Evolutionary conservation across 1,140 invertebrate species (phyloP).

Genomic region (Anthonomus grandis): DNA sequence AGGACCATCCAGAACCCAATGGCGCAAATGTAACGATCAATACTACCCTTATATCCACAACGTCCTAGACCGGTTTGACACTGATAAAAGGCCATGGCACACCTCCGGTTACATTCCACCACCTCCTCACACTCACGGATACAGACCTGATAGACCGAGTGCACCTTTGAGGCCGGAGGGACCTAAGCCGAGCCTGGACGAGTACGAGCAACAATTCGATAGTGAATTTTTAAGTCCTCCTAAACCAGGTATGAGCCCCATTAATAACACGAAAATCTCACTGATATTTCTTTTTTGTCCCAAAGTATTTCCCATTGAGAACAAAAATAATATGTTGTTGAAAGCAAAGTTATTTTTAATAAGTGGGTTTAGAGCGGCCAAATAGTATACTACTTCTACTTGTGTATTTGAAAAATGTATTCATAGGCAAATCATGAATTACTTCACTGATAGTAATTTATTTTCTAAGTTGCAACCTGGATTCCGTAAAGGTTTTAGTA

Average conservation of each 20-base stretch:
- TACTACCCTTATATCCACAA: slow-evolving; percentile 60
- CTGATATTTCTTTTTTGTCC: neutral
- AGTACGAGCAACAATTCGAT: slow-evolving; percentile 48
- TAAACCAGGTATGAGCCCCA: slow-evolving; percentile 45
- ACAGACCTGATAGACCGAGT: slow-evolving; percentile 38
- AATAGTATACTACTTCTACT: too few relatives aligned
- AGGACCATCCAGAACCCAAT: slow-evolving; percentile 67
- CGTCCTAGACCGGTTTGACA: slow-evolving; percentile 27
- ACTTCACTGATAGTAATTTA: too few relatives aligned
- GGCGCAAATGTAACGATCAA: slow-evolving; percentile 77
- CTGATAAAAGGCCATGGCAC: slow-evolving; percentile 13
- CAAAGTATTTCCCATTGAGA: too few relatives aligned
- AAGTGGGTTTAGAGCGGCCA: too few relatives aligned
- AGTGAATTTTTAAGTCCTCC: slow-evolving; percentile 48
- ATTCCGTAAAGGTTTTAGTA: too few relatives aligned
- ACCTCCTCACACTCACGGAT: slow-evolving; percentile 25
- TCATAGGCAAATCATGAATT: too few relatives aligned
- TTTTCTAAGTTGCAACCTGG: too few relatives aligned
- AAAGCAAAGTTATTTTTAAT: too few relatives aligned
- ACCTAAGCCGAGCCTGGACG: slow-evolving; percentile 41
- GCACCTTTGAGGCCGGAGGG: slow-evolving; percentile 37
- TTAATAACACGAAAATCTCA: too few relatives aligned
- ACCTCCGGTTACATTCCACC: slow-evolving; percentile 13
- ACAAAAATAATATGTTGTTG: too few relatives aligned
- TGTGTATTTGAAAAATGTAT: too few relatives aligned